A percentile compares a stretch with the other conserved stretches of the same genome.
phyloP scores from a whole-genome alignment of 1,140 invertebrate genomes.

The Bombus turneri region DNA sequence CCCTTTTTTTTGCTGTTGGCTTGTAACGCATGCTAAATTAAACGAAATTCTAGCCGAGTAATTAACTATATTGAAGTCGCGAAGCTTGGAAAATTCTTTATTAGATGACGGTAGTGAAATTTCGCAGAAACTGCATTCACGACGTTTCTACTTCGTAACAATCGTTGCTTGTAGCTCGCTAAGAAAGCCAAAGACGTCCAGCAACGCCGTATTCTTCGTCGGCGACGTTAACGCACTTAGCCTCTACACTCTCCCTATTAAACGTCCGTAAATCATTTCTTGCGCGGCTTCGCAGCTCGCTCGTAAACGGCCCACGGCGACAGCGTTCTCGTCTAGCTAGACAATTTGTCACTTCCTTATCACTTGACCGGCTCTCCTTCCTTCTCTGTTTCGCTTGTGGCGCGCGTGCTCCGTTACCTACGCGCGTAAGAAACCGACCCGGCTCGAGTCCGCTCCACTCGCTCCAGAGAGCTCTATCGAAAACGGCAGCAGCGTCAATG shows the following conservation, averaged over 20 bases:
- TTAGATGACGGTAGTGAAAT: no score
- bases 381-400: slow-evolving; percentile 24
- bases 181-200: neutral
- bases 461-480: slow-evolving; percentile 33
- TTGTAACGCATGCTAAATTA: no score
- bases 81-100: no score
- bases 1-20: no score
- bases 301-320: slow-evolving; percentile 38
- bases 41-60: no score
- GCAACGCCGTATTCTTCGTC: neutral
- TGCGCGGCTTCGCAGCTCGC: neutral
- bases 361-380: slow-evolving; percentile 64
- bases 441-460: neutral
- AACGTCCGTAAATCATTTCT: slow-evolving; percentile 27
- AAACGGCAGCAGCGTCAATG: slow-evolving; percentile 64
- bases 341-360: slow-evolving; percentile 81
- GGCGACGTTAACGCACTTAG: neutral
- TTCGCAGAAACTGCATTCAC: no score
- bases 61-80: no score
- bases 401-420: slow-evolving; percentile 49
- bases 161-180: no score
- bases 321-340: slow-evolving; percentile 72
- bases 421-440: neutral
- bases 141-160: no score
- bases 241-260: neutral